Evolutionary conservation across 1,140 invertebrate genomes (phyloP), one percentile per base, ranked within the genome.

Genomic region (Mylabris phalerata): DNA sequence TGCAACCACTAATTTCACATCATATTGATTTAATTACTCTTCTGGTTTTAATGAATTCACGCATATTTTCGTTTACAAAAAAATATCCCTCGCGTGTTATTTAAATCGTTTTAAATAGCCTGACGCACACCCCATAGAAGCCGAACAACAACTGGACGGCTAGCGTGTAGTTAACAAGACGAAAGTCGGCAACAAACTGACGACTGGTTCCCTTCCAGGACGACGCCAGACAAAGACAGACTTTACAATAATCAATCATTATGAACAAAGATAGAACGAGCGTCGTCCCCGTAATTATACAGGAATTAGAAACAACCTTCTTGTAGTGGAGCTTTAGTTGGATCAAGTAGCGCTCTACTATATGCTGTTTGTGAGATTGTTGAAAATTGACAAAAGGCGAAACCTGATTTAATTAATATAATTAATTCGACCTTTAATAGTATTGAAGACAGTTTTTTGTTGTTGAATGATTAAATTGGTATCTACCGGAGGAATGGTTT

Each of bases 261-360:
- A 56, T 44, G 59, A 56, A 65, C 48, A 61, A 40, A 57, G 54
- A 59, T 24, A 41, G 26, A 45, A 43, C 42, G 26, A 44, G 43
- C 52, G 41, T 13, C 52, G 57, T 41, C 39, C 32, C 32, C 52
- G 63, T 67, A 67, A 67, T 67, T 67, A 64, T 62, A 61, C 51
- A 46, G 57, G 63, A 65, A 66, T 62, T 62, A 61, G 64, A 67
- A 67, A 67, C 66, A 66, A 66, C 64, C 63, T 61, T 64, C 61
- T 67, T 66, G 63, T 59, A 61, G 58, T 32, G 7, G 32, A 32
- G 32, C 32, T 32, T 32, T 32, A 59, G 42, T 41, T 49, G 66
- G 61, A 63, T 65, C 62, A 65, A 62, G 62, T 67, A 67, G 62
- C 62, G 57, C 60, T 32, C 32, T 3, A 52, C 59, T 64, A 32